Evolutionary conservation across 1,140 invertebrate species (phyloP).

Genomic region (Drosophila yakuba): DNA sequence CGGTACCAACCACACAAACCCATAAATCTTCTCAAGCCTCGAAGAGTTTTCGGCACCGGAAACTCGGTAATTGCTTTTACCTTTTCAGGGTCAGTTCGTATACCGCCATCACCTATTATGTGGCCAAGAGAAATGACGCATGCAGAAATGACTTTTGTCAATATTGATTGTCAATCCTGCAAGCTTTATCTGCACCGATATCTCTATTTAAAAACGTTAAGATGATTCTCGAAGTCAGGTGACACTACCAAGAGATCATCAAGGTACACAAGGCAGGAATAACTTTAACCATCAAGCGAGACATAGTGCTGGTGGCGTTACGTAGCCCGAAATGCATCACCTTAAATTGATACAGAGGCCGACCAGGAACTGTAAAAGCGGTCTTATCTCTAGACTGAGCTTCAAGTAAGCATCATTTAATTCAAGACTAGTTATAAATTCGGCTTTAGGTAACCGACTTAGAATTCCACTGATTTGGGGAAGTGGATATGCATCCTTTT

Average conservation of each 20-base stretch:
- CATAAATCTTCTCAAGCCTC: neutral
- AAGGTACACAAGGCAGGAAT: neutral
- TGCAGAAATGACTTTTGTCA: no score
- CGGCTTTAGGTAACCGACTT: neutral
- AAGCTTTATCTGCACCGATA: no score
- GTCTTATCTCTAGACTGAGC: neutral
- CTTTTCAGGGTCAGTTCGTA: no score
- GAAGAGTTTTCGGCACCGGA: no score
- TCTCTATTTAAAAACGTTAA: no score
- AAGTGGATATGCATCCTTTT: neutral
- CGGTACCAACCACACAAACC: neutral
- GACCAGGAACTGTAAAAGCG: neutral
- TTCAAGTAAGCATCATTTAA: neutral
- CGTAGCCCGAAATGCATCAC: neutral
- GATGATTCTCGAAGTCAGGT: no score
- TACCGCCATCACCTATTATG: no score
- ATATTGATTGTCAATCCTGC: no score
- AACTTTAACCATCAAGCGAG: neutral
- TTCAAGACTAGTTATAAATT: neutral
- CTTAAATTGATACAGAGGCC: neutral
- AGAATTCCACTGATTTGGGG: neutral
- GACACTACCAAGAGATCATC: neutral
- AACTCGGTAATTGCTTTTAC: no score
- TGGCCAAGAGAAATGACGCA: no score
- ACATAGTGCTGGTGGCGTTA: neutral